Evolutionary conservation across 2,888 invertebrate species (phyloP), one percentile per base, ranked within the genome.

Genomic region (Dynastes tityus): DNA sequence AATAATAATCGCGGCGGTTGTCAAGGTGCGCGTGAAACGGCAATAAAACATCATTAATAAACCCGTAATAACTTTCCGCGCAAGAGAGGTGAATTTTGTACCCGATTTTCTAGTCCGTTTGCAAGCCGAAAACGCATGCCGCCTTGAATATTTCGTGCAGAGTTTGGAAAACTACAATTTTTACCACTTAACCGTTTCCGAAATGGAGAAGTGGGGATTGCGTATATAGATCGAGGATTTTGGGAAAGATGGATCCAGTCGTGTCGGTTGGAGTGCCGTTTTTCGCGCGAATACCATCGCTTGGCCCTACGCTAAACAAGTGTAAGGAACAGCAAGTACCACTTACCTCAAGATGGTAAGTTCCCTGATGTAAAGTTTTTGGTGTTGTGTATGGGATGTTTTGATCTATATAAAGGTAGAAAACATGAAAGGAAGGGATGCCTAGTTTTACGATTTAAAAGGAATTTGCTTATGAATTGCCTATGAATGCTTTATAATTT

Each of bases 11-110:
- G 13, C 16, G 22, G 40, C 16, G 22, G 40, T 16, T 16, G 37
- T 71, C 37, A 65, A 71, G 71, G 71, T 71, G 71, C 16, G 71
- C 55, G 53, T n/a, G 55, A 71, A 71, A 55, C 71, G 27, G 71
- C 71, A 71, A 55, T 71, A 71, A 71, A 53, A 71, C 71, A 71
- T 71, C 71, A 71, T 71, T 71, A 71, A 71, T 55, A 55, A 40
- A 13, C 55, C 13, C 40, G 16, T 65, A 65, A 65, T 65, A 40
- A 40, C 37, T 32, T 63, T 55, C 32, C 53, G 53, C 55, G 32
- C 16, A 37, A n/a, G 32, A 53, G 53, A n/a, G 27, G 29, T 37
- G 32, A 51, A 49, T 51, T 68, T 68, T 51, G 49, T 37, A 29
- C 29, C 55, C 65, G n/a, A 65, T 55, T 71, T 71, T 71, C 71